Evolutionary conservation across 1,140 invertebrate species (phyloP), one percentile per base, ranked within the genome.

Genomic region (Triops cancriformis): DNA sequence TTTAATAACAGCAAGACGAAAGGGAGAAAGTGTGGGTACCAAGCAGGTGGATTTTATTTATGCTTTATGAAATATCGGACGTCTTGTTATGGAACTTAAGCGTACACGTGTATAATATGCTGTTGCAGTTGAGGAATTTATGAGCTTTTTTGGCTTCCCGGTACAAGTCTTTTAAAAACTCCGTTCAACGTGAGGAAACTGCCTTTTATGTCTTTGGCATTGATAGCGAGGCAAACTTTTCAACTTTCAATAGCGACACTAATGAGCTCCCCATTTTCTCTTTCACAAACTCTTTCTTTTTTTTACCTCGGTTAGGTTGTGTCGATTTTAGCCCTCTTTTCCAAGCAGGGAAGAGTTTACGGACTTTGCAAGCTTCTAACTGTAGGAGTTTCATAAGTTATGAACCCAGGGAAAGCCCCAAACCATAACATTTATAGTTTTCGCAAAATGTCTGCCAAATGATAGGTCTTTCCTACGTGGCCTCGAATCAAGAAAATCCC

Each of bases 341-440:
- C 51, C 23, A 64, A 18, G 51, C 51, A 3, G 51, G 23, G 14
- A 64, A 2, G 2, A 23, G 23, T 9, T n/a, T 5, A 64, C 4
- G 14, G 51, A 64, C 18, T 23, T 18, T 64, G 23, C 23, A 23
- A 2, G 18, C 51, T 23, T 64, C 23, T 64, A 12, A 14, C 14
- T 64, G 23, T n/a, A 45, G 23, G 51, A 23, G 51, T 64, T 64
- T 64, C 14, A 64, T 64, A 23, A 64, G 51, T 64, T 64, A 64
- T 64, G 51, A 64, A 64, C 51, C 51, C 51, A 64, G n/a, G 51
- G 18, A 64, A 64, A 64, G 23, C 51, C 51, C 51, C 51, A 23
- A 64, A 64, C 51, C 51, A 64, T 64, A 64, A 64, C 51, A 14
- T 64, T 64, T 64, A 64, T 6, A 64, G 51, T 64, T 64, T 64